Evolutionary conservation across 2,797 vertebrate genomes (phyloP).

Genomic region (Enteromius argenteus): DNA sequence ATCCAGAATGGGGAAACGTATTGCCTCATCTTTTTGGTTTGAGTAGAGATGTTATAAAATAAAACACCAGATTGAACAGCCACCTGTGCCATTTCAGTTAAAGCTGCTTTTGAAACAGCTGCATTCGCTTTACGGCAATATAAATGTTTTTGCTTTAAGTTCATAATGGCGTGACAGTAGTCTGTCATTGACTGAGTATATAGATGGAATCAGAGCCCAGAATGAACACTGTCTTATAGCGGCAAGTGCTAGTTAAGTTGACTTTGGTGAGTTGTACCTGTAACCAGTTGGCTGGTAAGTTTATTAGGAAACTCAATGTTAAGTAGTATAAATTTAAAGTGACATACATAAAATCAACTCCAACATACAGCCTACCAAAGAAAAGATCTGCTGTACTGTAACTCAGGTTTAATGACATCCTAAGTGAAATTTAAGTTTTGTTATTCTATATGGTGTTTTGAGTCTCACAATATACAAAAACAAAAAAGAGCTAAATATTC

Average conservation of each 20-base stretch:
- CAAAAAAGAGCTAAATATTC: not conserved
- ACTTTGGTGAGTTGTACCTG: conserved; percentile 4
- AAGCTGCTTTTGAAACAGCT: conserved; percentile 32
- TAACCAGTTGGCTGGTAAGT: conserved; percentile 17
- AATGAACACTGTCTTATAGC: not conserved
- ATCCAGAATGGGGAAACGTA: conserved; percentile 15
- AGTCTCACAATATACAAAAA: not conserved
- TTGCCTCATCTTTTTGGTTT: conserved; percentile 48
- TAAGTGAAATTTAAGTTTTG: not conserved
- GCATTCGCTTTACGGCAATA: conserved; percentile 27
- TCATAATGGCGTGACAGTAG: not conserved
- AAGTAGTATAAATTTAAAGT: not conserved
- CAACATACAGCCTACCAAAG: not conserved
- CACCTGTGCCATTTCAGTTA: conserved; percentile 42
- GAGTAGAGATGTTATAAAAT: conserved; percentile 44
- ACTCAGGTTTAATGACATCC: not conserved
- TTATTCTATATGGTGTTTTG: not conserved
- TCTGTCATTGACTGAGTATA: not conserved
- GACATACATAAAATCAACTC: not conserved
- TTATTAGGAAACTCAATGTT: not conserved
- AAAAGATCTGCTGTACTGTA: not conserved
- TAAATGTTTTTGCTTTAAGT: conserved; percentile 32
- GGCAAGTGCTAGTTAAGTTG: not conserved
- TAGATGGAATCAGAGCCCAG: not conserved
- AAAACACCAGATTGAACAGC: conserved; percentile 28